A percentile compares a stretch with the other conserved stretches of the same genome.
Conservation (phyloP, 2,113 vertebrate genomes). For the Bubo bubo region DNA sequence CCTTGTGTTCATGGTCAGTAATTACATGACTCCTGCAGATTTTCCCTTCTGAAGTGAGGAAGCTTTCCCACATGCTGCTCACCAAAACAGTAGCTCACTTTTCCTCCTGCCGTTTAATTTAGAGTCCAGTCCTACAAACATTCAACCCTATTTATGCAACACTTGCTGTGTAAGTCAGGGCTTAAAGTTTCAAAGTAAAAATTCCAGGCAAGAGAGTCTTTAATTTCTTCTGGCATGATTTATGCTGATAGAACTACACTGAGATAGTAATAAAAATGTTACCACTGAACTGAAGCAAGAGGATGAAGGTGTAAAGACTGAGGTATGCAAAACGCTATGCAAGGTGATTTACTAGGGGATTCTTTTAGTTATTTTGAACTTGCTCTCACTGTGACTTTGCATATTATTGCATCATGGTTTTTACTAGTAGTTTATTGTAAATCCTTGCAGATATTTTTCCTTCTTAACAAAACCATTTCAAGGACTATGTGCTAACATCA, state of each 20-base stretch:
- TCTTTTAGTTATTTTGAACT: background rate
- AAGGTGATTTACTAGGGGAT: background rate
- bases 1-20: background rate
- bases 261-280: background rate
- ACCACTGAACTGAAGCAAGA: background rate
- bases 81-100: background rate
- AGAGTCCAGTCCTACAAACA: background rate
- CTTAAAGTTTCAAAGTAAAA: slow-evolving; percentile 9
- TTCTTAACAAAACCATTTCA: background rate
- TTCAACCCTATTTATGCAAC: background rate
- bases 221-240: background rate
- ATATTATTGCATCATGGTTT: background rate
- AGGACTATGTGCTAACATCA: background rate
- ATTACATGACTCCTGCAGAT: background rate
- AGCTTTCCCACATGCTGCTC: background rate
- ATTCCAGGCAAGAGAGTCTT: background rate
- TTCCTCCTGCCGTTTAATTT: background rate
- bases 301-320: background rate
- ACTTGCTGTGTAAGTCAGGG: background rate
- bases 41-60: background rate
- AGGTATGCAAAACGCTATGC: background rate
- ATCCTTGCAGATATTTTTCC: background rate
- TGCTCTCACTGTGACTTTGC: background rate
- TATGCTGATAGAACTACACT: background rate
- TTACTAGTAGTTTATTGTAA: background rate